Evolutionary conservation across 2,888 invertebrate species (phyloP), one percentile per base, ranked within the genome.

Genomic region (Chrysolina americana): DNA sequence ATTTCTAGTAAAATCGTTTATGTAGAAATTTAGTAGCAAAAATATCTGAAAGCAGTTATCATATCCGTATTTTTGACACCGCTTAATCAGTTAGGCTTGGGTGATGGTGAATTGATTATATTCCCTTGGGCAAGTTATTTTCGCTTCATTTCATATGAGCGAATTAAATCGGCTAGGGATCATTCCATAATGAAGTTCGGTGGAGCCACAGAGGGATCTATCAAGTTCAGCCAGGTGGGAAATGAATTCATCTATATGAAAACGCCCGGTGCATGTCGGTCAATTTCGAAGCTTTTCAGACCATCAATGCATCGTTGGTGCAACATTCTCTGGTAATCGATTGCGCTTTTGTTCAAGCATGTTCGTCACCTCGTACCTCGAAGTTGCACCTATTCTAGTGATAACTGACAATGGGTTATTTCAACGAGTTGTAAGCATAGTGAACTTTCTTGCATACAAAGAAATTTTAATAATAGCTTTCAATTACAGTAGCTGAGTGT

Each of bases 231-330:
- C 53, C 68, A 41, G 53, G 36, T 56, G 65, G 23, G 47, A 65
- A 65, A 65, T 65, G 41, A 68, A 41, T 68, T 36, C 66, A 41
- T 50, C 66, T 36, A 66, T 50, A 36, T 50, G 66, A 66, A 50
- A 66, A 50, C 48, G 48, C 28, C 28, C 50, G 28, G 19, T 28
- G 50, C 50, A 17, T 15, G 50, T 28, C 17, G 50, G 66, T 17
- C 50, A 47, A 50, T 48, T 28, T 65, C 17, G 59, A 59, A 59
- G 28, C 59, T 59, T 59, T 59, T 59, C 59, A 59, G 59, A 6
- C 59, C 59, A 36, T 59, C n/a, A 36, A 59, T 59, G 59, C 59
- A 36, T 6, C 10, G 15, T 11, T n/a, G 36, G 36, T 59, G 28
- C 59, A 59, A 59, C 10, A 59, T 59, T n/a, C 5, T 23, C n/a